Percentiles rank a stretch among this genome's conserved stretches.
These are phyloP conservation scores for Drosophila pseudotalamancana DNA, from an alignment of 2,888 invertebrate genomes.

Conservation along the genomic window DNA sequence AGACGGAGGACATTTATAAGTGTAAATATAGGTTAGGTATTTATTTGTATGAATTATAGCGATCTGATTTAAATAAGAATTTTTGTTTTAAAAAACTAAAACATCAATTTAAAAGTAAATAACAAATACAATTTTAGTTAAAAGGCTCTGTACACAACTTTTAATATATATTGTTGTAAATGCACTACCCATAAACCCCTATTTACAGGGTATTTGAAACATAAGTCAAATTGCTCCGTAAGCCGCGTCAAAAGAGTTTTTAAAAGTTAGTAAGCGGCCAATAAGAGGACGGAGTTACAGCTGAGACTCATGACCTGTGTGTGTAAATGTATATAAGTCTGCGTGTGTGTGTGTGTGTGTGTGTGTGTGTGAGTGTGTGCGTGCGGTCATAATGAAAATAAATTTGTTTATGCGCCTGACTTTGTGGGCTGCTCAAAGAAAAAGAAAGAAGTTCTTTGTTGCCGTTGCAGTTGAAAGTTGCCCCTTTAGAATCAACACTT, in stretches of 20 bases:
- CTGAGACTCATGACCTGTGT: conserved; percentile 9
- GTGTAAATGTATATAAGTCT: no score
- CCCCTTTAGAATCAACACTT: conserved; percentile 49
- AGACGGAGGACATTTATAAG: no score
- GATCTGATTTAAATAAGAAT: no score
- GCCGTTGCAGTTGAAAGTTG: conserved; percentile 40
- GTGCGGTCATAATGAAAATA: conserved; percentile 62
- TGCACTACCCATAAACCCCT: neutral
- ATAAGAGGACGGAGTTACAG: conserved; percentile 40
- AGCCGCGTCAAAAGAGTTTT: conserved; percentile 25
- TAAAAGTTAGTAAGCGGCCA: conserved; percentile 24
- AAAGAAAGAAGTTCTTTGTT: conserved; percentile 68
- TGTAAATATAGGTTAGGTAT: no score
- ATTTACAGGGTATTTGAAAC: conserved; percentile 23
- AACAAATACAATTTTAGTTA: no score
- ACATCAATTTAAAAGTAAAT: no score
- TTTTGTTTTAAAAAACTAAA: no score
- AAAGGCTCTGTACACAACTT: no score
- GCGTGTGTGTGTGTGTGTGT: conserved; percentile 14
- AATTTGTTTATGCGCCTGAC: conserved; percentile 65
- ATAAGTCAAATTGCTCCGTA: conserved; percentile 47
- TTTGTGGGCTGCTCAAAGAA: conserved; percentile 44
- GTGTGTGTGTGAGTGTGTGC: conserved; percentile 8
- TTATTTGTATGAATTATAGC: no score
- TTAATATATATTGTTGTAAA: neutral